Evolutionary conservation across 1,140 invertebrate species (phyloP).

Genomic region (Meloidogyne hapla): DNA sequence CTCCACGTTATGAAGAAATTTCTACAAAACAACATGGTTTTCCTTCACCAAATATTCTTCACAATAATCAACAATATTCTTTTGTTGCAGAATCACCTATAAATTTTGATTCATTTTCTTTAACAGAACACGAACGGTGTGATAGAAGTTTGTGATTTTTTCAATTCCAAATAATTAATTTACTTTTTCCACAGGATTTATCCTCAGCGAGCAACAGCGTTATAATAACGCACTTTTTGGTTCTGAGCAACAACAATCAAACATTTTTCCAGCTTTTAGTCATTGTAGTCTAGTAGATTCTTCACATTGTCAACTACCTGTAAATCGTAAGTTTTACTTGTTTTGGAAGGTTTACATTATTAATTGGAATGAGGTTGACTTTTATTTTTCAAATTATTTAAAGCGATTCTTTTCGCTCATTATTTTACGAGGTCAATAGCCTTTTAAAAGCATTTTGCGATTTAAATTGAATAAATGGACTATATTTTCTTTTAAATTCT

Average conservation of each 20-base stretch:
- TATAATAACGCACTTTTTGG: not conserved
- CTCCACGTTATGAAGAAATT: slow-evolving; percentile 2
- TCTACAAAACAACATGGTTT: not conserved
- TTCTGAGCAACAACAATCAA: not conserved
- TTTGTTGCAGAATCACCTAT: slow-evolving; percentile 1
- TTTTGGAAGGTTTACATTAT: not conserved
- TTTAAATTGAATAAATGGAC: no score
- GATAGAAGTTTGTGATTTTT: not conserved
- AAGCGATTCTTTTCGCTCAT: no score
- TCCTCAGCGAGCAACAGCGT: not conserved
- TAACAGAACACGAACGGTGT: not conserved
- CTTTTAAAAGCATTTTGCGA: no score
- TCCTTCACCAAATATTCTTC: not conserved
- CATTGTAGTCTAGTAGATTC: slow-evolving; percentile 30
- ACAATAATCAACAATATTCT: slow-evolving; percentile 7
- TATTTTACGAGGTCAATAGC: no score
- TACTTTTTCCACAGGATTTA: slow-evolving; percentile 6
- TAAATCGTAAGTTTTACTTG: not conserved
- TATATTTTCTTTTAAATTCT: no score
- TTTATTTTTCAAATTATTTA: no score
- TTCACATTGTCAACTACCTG: not conserved
- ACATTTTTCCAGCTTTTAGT: slow-evolving; percentile 37
- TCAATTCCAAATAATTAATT: not conserved
- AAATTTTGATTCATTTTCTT: slow-evolving; percentile 6
- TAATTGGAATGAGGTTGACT: no score